Conservation (phyloP, 2,888 invertebrate species). For the Scrobipalpa atriplicella region DNA sequence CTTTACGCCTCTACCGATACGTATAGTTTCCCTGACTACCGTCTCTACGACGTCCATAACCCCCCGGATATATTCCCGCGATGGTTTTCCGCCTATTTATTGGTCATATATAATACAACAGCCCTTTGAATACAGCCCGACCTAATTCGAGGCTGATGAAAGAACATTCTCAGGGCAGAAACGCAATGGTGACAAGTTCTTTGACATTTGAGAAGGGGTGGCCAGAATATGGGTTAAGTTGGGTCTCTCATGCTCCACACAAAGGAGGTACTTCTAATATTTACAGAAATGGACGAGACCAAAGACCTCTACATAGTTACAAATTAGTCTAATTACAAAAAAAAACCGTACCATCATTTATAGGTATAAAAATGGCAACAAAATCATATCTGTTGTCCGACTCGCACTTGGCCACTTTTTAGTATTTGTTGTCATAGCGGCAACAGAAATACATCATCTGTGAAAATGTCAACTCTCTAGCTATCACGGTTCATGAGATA, state of each 20-base stretch:
- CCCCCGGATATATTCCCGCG: slow-evolving; percentile 66
- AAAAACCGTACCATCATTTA: too few species aligned
- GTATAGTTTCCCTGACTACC: slow-evolving; percentile 20
- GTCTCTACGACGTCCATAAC: slow-evolving; percentile 24
- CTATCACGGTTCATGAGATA: too few species aligned
- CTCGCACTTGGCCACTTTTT: too few species aligned
- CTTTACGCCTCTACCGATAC: background rate
- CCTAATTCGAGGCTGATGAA: slow-evolving; percentile 56
- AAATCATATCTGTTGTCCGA: too few species aligned
- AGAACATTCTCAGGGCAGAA: slow-evolving; percentile 36
- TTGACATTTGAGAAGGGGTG: slow-evolving; percentile 18
- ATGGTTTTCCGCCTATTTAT: slow-evolving; percentile 74
- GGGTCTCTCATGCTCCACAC: background rate
- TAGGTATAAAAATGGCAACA: too few species aligned
- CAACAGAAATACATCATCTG: too few species aligned
- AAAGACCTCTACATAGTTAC: background rate
- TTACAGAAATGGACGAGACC: background rate
- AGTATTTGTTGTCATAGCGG: too few species aligned
- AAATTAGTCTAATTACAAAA: background rate
- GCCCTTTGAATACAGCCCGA: slow-evolving; percentile 50
- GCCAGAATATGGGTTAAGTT: slow-evolving; percentile 16
- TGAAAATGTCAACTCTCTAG: too few species aligned
- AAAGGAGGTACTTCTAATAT: background rate
- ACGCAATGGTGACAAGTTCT: slow-evolving; percentile 3
- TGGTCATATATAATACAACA: slow-evolving; percentile 56